Base-by-base conservation (phyloP, 2,888 invertebrate species). In the Drosophila borealis region DNA sequence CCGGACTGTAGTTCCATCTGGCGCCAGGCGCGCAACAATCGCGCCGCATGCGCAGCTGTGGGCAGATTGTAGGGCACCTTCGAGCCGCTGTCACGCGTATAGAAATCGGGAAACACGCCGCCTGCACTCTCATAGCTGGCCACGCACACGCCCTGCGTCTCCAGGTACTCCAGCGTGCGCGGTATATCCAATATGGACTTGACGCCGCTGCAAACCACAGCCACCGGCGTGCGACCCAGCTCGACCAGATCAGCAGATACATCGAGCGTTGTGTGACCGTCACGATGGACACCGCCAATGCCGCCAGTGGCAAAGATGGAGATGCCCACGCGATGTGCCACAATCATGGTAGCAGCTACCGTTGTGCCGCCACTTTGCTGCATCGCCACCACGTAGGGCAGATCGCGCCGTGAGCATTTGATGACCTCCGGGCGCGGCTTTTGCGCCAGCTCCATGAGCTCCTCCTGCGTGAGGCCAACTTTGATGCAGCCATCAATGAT, bases 111-210 rank as follows among this genome's bases (percentile, higher is more conserved):
- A 92, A 99, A 99, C 13, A 95, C 94, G 29, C 93, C 92, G 0
- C 92, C 92, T 0, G 93, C 92, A n/a, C 93, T 92, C 0, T 96
- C 96, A 77, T 95, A 96, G 0, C 96, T 95, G 37, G 96, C 95
- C 0, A 99, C 98, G 82, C 97, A 96, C 1, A 99, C 98, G 0
- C 99, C 98, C 92, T 97, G 96, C 0, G 98, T 99, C 93, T 99
- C 99, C 93, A 99, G 93, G 91, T 96, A 98, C 92, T 99, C 99
- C 49, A 99, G 93, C 0, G 99, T 99, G 90, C 96, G 95, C 4
- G 95, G 96, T 81, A 99, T 97, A 92, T 99, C 99, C 64, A 99
- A 94, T 83, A 99, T 99, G 19, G 99, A 98, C 93, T 99, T 99
- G 60, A 98, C 95, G 1, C 99, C 99, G 88, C 98, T 97, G 80